A percentile compares a stretch with the other conserved stretches of the same genome.
These are phyloP conservation scores for Coreoperca whiteheadi DNA, from an alignment of 2,113 vertebrate genomes.

Conservation along the genomic window DNA sequence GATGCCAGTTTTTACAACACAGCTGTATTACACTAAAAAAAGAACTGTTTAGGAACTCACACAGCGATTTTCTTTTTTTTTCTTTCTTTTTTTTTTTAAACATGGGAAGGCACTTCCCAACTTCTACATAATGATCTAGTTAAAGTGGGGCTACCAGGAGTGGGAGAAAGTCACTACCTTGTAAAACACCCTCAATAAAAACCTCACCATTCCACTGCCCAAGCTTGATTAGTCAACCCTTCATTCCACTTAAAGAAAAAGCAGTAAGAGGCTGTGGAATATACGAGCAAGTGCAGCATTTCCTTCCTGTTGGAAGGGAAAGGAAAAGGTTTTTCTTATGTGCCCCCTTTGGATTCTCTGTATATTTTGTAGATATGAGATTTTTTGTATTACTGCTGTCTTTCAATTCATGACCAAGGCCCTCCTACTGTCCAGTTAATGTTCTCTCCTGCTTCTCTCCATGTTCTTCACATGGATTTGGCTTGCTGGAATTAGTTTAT, in stretches of 20 bases:
- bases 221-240: conserved; percentile 10
- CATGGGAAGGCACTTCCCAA: neutral
- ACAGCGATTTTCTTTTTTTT: no score
- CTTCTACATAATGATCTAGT: conserved; percentile 6
- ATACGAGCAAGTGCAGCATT: neutral
- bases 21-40: neutral
- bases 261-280: neutral
- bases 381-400: conserved; percentile 43
- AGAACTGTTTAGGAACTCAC: conserved; percentile 17
- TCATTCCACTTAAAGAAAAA: neutral
- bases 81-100: no score
- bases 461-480: conserved; percentile 37
- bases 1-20: conserved; percentile 6
- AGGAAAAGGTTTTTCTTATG: neutral
- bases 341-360: conserved; percentile 27
- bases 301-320: neutral
- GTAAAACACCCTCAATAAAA: neutral
- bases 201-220: neutral
- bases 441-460: conserved; percentile 8
- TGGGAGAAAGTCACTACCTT: neutral
- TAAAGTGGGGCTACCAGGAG: neutral
- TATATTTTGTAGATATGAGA: conserved; percentile 29
- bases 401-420: conserved; percentile 24
- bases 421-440: conserved; percentile 47
- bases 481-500: conserved; percentile 24